These are phyloP conservation scores for Epinephelus malabaricus DNA, from an alignment of 2,797 vertebrate genomes.

Conservation along the genomic window DNA sequence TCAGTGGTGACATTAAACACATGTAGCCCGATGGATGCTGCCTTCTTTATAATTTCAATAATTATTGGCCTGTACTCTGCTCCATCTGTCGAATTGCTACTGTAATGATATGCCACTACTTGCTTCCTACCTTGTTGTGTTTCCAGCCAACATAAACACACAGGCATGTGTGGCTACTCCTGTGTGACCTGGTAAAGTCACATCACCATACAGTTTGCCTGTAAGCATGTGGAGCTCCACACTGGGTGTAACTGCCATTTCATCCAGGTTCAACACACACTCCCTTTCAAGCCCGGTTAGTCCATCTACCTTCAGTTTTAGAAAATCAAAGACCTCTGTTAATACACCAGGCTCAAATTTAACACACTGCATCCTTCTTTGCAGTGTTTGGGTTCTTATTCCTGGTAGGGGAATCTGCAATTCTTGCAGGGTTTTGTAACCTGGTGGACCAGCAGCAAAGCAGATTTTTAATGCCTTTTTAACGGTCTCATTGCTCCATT, in stretches of 20 bases:
- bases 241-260: background rate
- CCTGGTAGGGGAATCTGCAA: background rate
- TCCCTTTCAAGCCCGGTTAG: background rate
- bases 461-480: too few relatives aligned
- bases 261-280: background rate
- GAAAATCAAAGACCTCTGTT: too few relatives aligned
- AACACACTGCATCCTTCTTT: too few relatives aligned
- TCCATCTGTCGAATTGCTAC: background rate
- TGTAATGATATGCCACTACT: background rate
- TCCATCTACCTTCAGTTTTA: background rate
- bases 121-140: background rate
- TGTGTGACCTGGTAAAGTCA: background rate
- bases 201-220: background rate
- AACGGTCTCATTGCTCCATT: too few relatives aligned
- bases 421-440: too few relatives aligned
- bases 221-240: slow-evolving; percentile 3
- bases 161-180: background rate
- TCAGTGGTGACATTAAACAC: too few relatives aligned
- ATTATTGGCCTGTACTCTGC: background rate
- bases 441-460: too few relatives aligned
- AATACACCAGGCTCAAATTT: too few relatives aligned
- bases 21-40: too few relatives aligned
- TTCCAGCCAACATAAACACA: background rate
- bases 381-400: background rate
- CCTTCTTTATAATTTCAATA: background rate